phyloP scores from a whole-genome alignment of 2,797 vertebrate genomes.

The Hozukius guyotensis region DNA sequence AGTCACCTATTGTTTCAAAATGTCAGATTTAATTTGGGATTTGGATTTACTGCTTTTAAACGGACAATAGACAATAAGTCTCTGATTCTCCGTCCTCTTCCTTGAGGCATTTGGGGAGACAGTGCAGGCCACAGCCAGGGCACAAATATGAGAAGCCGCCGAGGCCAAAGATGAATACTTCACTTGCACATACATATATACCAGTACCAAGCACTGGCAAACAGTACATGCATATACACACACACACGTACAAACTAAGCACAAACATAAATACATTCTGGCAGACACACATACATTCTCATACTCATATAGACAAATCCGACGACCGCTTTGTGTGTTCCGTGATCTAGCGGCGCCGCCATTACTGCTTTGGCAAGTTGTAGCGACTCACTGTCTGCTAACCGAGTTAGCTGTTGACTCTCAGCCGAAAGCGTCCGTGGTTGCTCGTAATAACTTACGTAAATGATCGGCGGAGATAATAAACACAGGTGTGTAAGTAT shows the following conservation, averaged over 20 bases:
- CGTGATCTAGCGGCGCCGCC: accelerated
- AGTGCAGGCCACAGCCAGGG: slow-evolving; percentile 21
- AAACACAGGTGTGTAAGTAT: too few relatives aligned
- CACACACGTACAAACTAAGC: background rate
- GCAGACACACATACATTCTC: too few relatives aligned
- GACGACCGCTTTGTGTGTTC: too few relatives aligned
- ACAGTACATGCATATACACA: background rate
- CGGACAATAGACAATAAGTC: background rate
- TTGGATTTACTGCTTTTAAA: slow-evolving; percentile 7
- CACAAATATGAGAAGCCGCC: background rate
- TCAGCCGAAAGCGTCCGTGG: too few relatives aligned
- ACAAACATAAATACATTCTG: background rate
- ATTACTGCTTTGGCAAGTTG: too few relatives aligned
- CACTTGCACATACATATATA: background rate
- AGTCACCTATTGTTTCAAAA: background rate
- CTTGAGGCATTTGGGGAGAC: slow-evolving; percentile 15
- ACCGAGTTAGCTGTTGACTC: too few relatives aligned
- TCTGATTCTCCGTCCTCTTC: slow-evolving; percentile 15
- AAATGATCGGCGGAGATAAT: too few relatives aligned
- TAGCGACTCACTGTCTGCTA: too few relatives aligned
- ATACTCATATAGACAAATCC: too few relatives aligned
- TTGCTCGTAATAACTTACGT: too few relatives aligned
- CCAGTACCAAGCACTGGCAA: accelerated
- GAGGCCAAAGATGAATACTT: background rate
- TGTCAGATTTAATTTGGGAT: background rate